These are phyloP conservation scores for Octodon degus DNA, from an alignment of 2,113 vertebrate genomes.

Conservation along the genomic window DNA sequence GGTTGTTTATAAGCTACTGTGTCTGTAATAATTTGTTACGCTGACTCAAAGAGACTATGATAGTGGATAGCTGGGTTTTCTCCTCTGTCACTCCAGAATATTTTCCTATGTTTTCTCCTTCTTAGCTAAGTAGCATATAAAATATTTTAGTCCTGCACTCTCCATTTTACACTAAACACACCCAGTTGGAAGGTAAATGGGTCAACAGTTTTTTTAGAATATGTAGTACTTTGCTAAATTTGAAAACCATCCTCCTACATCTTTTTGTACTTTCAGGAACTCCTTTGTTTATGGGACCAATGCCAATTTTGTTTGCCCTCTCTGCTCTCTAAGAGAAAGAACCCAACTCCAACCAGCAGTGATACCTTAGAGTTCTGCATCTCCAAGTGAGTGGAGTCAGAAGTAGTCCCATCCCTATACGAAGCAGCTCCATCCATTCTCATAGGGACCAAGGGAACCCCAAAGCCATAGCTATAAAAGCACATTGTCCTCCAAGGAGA, in stretches of 20 bases:
- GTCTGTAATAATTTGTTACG: not conserved
- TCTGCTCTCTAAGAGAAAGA: not conserved
- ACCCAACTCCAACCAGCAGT: not conserved
- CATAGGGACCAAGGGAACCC: not conserved
- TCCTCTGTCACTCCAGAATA: not conserved
- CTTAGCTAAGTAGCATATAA: not conserved
- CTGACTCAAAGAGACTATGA: not conserved
- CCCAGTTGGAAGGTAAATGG: not conserved
- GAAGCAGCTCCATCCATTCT: not conserved
- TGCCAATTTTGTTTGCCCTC: accelerated
- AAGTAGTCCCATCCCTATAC: not conserved
- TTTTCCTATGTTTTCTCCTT: not conserved
- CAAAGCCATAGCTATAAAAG: not conserved
- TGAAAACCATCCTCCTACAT: too few relatives aligned
- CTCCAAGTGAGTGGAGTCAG: not conserved
- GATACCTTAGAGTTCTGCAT: not conserved
- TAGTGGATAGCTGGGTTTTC: not conserved
- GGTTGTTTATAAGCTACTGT: not conserved
- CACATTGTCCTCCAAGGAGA: not conserved
- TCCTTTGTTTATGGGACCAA: not conserved
- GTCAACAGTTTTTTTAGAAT: not conserved
- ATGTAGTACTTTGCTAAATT: not conserved
- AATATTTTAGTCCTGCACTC: not conserved
- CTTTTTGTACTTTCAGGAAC: not conserved
- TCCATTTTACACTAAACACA: not conserved